Percentiles rank a stretch among this genome's conserved stretches.
phyloP scores from a whole-genome alignment of 2,113 vertebrate genomes.

The Zosterops lateralis region DNA sequence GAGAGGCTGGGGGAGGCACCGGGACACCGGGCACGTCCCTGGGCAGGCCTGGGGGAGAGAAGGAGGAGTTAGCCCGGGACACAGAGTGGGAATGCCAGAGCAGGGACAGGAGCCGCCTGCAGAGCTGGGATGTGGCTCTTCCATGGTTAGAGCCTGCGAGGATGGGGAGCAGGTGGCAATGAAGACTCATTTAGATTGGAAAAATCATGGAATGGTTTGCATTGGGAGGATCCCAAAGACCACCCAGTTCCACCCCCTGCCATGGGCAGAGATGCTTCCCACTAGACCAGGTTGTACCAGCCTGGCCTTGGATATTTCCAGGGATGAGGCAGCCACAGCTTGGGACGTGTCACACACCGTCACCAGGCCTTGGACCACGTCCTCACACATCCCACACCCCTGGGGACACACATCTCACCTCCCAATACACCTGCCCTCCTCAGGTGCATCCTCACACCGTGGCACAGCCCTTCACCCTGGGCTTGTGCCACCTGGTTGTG shows the following conservation, averaged over 20 bases:
- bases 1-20: constrained; percentile 69
- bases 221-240: background rate
- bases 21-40: constrained; percentile 75
- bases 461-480: background rate
- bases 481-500: rapidly evolving
- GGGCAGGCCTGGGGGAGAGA: constrained; percentile 23
- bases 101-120: background rate
- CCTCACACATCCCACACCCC: background rate
- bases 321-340: background rate
- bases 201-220: background rate
- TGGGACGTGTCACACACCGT: background rate
- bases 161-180: background rate
- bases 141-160: rapidly evolving
- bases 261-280: background rate
- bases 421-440: background rate
- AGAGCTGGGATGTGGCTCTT: background rate
- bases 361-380: rapidly evolving
- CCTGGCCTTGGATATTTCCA: background rate
- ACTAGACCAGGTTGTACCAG: rapidly evolving
- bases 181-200: background rate
- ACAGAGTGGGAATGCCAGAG: background rate
- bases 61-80: background rate
- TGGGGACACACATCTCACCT: rapidly evolving
- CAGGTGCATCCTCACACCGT: rapidly evolving
- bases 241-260: background rate